Evolutionary conservation across 2,797 vertebrate species (phyloP), one percentile per base, ranked within the genome.

Genomic region (Phalanger gymnotis): DNA sequence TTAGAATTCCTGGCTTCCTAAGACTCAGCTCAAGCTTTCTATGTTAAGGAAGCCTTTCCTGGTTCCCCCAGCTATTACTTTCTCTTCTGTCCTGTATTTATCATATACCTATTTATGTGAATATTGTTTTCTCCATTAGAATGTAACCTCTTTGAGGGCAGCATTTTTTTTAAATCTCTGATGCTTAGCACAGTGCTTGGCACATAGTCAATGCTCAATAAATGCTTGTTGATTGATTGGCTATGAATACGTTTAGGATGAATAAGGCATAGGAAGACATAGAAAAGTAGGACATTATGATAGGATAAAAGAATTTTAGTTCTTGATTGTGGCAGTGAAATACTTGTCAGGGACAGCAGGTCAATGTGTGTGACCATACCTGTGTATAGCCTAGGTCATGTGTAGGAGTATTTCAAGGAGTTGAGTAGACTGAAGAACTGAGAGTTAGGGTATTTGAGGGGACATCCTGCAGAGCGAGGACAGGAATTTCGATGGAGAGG

Each of bases 121-220:
- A n/a, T 66, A 14, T 2, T 91, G 31, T 54, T 90, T 53, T 56
- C 30, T 93, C 11, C n/a, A 94, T 94, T 95, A 93, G 91, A 90
- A 91, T 90, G 92, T 30, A 12, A n/a, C 90, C 13, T 81, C 13
- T 27, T 34, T 51, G 53, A 91, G 27, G 58, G 53, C 54, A 90
- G 31, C 66, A 51, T 40, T 25, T 54, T 13, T 91, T 31, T 95
- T 51, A 81, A 53, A 93, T 81, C 92, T 97, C 94, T 55, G 94
- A 4, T 66, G 54, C 28, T 92, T 92, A 89, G 13, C 81, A 93
- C 96, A 40, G 51, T 1, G 57, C 34, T 94, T 94, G 22, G 90
- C 28, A 57, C 25, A 22, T 57, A 54, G 30, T 91, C 90, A 16
- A 27, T 95, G 22, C 94, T 94, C 90, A 90, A 30, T 94, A 54